Percentiles rank a stretch among this genome's conserved stretches.
Conservation (phyloP, 2,113 vertebrate genomes). For the Boleophthalmus pectinirostris region DNA sequence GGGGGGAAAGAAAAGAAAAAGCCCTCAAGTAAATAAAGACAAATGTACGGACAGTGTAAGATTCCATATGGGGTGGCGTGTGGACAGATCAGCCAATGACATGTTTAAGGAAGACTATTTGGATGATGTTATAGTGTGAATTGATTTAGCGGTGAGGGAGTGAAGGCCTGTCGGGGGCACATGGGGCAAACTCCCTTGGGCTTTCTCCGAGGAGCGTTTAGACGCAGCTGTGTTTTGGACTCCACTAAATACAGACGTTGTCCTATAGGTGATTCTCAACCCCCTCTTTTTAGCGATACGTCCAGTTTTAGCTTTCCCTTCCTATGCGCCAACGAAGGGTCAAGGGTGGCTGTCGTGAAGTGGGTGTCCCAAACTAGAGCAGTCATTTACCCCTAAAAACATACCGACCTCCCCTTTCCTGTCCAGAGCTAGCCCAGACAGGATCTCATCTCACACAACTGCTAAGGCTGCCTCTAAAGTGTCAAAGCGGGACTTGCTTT, state of each 20-base stretch:
- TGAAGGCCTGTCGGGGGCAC: conserved; percentile 20
- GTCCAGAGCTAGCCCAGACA: conserved; percentile 54
- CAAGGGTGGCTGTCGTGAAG: conserved; percentile 4
- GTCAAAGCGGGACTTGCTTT: conserved; percentile 73
- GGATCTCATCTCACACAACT: conserved; percentile 64
- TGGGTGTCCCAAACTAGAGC: conserved; percentile 42
- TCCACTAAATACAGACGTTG: conserved; percentile 74
- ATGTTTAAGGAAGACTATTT: neutral
- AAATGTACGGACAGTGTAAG: conserved; percentile 1
- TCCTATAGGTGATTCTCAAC: conserved; percentile 37
- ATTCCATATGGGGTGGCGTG: conserved; percentile 5
- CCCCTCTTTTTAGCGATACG: conserved; percentile 26
- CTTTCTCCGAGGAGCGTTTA: conserved; percentile 58
- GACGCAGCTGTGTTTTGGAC: conserved; percentile 72
- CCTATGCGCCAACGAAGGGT: conserved; percentile 18
- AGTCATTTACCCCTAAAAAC: conserved; percentile 36
- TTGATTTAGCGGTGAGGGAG: neutral
- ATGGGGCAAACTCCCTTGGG: conserved; percentile 43
- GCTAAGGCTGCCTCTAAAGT: conserved; percentile 53
- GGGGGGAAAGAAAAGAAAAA: conserved; percentile 10
- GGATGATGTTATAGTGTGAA: neutral
- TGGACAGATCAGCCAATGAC: neutral
- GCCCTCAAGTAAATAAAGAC: conserved; percentile 1
- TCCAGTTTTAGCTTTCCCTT: conserved; percentile 33
- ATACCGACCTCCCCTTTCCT: conserved; percentile 51